These are phyloP conservation scores for Gryllus bimaculatus DNA, from an alignment of 1,140 invertebrate species.

Conservation along the genomic window DNA sequence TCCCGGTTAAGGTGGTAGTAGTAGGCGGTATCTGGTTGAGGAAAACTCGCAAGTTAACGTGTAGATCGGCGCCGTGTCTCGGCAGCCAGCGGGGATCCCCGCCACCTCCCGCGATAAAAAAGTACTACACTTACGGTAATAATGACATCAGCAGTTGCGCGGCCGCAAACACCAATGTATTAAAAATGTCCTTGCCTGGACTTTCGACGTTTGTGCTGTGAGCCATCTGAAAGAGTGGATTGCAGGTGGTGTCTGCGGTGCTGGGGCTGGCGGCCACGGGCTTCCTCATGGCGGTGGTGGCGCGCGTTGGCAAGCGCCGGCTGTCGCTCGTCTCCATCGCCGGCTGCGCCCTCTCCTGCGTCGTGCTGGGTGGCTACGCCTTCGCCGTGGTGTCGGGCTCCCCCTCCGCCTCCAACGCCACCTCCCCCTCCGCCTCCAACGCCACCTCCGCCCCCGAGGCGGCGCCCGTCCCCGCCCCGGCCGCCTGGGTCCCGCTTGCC, in stretches of 20 bases:
- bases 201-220: no score
- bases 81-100: no score
- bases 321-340: slow-evolving; percentile 31
- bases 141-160: no score
- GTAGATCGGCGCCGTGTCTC: no score
- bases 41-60: no score
- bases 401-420: not conserved
- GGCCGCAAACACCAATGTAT: no score
- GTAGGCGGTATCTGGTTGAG: no score
- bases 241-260: slow-evolving; percentile 34
- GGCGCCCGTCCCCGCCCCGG: slow-evolving; percentile 2
- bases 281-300: slow-evolving; percentile 40
- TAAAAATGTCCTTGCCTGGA: no score
- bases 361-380: slow-evolving; percentile 24
- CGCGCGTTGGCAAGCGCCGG: slow-evolving; percentile 37
- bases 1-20: no score
- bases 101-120: no score
- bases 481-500: slow-evolving; percentile 25
- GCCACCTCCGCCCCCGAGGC: slow-evolving; percentile 23
- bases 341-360: slow-evolving; percentile 25
- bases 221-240: no score
- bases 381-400: slow-evolving; percentile 22
- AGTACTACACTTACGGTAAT: no score
- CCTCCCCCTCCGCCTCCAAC: slow-evolving; percentile 25
- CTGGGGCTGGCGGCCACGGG: slow-evolving; percentile 33